These are phyloP conservation scores for Marmota flaviventris DNA, from an alignment of 2,113 vertebrate species.

Conservation along the genomic window DNA sequence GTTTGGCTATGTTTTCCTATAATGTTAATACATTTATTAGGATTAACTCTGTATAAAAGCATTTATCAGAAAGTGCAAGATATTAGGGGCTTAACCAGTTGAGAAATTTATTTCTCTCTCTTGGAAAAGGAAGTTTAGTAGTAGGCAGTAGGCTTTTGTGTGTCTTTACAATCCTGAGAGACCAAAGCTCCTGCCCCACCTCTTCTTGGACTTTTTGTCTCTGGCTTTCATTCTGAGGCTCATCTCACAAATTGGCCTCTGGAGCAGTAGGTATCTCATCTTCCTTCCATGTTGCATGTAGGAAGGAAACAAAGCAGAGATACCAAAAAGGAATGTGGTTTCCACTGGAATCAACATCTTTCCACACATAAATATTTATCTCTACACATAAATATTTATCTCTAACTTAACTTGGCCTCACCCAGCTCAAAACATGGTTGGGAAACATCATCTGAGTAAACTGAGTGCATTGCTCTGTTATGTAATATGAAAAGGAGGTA, in stretches of 20 bases:
- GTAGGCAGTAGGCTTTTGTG: background rate
- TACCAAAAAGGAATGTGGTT: background rate
- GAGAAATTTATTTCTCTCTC: background rate
- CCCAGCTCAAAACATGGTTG: background rate
- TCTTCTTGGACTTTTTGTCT: background rate
- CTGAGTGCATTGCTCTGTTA: background rate
- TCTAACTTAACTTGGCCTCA: background rate
- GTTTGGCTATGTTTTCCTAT: slow-evolving; percentile 29
- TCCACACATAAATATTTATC: background rate
- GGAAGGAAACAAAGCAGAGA: background rate
- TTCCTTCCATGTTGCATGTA: background rate
- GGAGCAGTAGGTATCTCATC: background rate
- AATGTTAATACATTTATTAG: background rate
- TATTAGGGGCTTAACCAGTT: background rate
- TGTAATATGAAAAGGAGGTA: background rate
- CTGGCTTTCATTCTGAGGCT: background rate
- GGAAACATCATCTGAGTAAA: background rate
- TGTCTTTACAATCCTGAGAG: background rate
- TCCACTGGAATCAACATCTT: background rate
- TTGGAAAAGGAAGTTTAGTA: slow-evolving; percentile 26
- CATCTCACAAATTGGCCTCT: background rate
- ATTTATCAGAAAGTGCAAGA: slow-evolving; percentile 6
- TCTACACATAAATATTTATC: background rate
- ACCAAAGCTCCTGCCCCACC: background rate
- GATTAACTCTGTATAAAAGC: background rate